Conservation (phyloP, 2,888 invertebrate genomes). For the Caenorhabditis zanzibari region DNA sequence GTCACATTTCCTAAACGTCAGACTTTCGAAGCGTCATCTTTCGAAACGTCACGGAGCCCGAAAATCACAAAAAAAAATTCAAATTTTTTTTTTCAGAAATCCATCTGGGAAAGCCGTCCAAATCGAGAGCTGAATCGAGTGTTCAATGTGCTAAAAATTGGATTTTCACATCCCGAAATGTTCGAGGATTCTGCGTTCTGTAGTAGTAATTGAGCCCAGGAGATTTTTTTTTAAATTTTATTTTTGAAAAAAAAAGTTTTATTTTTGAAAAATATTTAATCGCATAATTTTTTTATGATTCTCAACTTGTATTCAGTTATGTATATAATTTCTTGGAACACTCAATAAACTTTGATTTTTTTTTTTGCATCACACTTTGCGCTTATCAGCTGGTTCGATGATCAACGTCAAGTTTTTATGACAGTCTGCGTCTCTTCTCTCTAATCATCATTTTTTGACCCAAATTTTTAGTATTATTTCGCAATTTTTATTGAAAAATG, state of each 20-base stretch:
- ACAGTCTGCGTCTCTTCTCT: neutral
- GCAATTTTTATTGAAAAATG: slow-evolving; percentile 1
- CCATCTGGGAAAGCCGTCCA: slow-evolving; percentile 55
- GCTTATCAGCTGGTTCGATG: slow-evolving; percentile 24
- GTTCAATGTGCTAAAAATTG: slow-evolving; percentile 67
- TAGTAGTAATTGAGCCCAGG: neutral
- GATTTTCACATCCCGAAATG: slow-evolving; percentile 55
- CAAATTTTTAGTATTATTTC: neutral
- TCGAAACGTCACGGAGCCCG: no score
- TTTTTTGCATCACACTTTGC: neutral
- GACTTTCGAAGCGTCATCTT: no score
- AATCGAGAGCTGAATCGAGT: slow-evolving; percentile 60
- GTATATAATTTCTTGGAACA: no score
- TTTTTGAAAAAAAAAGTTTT: no score
- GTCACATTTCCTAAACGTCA: no score
- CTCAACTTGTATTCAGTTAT: no score
- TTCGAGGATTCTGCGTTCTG: slow-evolving; percentile 34
- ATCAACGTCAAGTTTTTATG: neutral
- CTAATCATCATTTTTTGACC: neutral
- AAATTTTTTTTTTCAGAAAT: slow-evolving; percentile 48
- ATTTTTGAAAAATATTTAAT: no score
- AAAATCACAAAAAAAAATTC: neutral
- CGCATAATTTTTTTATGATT: no score
- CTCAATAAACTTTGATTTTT: neutral
- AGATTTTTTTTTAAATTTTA: no score